Percentiles rank a stretch among this genome's conserved stretches.
These are phyloP conservation scores for Teinopalpus imperialis DNA, from an alignment of 2,888 invertebrate genomes.

Conservation along the genomic window DNA sequence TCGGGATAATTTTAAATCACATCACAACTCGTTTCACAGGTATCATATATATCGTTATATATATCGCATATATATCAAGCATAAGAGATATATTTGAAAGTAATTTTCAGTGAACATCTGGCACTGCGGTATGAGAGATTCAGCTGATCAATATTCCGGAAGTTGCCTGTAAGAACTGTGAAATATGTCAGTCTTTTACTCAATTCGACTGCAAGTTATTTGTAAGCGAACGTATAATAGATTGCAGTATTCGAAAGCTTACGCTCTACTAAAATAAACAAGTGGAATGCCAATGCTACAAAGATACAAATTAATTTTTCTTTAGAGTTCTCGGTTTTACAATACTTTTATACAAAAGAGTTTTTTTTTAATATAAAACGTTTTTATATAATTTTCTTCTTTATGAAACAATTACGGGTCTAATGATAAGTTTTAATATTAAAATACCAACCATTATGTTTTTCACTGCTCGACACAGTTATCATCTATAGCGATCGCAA, in stretches of 20 bases:
- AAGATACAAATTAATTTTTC: conserved; percentile 20
- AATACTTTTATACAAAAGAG: too few relatives aligned
- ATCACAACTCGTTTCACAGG: too few relatives aligned
- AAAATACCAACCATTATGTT: too few relatives aligned
- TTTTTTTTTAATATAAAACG: too few relatives aligned
- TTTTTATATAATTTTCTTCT: too few relatives aligned
- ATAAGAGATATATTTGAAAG: conserved; percentile 75
- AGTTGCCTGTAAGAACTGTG: conserved; percentile 70
- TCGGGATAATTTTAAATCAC: too few relatives aligned
- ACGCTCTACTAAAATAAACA: conserved; percentile 32
- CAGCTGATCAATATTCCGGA: conserved; percentile 77
- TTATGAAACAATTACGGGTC: too few relatives aligned
- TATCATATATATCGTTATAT: conserved; percentile 14
- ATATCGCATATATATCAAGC: conserved; percentile 51
- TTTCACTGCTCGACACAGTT: too few relatives aligned
- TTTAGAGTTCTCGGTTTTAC: conserved; percentile 1
- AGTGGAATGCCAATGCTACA: conserved; percentile 33
- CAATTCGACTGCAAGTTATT: conserved; percentile 63
- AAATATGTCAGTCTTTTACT: conserved; percentile 76
- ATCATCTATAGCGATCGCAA: too few relatives aligned
- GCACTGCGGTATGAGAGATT: conserved; percentile 72
- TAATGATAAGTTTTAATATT: too few relatives aligned
- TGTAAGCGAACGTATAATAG: conserved; percentile 46
- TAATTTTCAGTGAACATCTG: conserved; percentile 79
- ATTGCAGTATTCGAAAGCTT: conserved; percentile 32